These are phyloP conservation scores for Acanthaster planci DNA, from an alignment of 35 echinoderm and acorn worm genomes.

Conservation along the genomic window DNA sequence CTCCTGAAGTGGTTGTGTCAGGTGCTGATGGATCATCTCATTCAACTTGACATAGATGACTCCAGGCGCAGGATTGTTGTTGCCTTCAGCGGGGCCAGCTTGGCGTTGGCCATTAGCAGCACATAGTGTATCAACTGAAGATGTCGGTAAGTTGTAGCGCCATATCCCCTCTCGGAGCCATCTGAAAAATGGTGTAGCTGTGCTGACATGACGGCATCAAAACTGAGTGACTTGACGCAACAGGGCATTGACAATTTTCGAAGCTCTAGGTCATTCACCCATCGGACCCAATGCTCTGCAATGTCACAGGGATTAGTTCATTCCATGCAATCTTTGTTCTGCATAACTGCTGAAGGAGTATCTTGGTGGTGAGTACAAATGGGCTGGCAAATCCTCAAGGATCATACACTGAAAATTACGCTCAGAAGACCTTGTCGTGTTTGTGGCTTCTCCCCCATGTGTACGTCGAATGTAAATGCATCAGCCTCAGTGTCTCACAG, in stretches of 20 bases:
- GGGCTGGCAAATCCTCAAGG: constrained; percentile 37
- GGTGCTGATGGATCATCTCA: not conserved
- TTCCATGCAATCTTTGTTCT: constrained; percentile 36
- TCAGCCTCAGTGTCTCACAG: constrained; percentile 26
- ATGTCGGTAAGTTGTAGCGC: constrained; percentile 36
- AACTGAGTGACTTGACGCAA: constrained; percentile 31
- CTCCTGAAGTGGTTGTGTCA: not conserved
- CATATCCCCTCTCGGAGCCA: constrained; percentile 56
- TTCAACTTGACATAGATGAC: not conserved
- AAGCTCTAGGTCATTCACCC: constrained; percentile 51
- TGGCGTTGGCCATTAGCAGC: constrained; percentile 46
- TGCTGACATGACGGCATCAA: not conserved
- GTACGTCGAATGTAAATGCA: constrained; percentile 25
- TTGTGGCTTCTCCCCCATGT: not conserved
- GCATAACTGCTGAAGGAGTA: constrained; percentile 31
- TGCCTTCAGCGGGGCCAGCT: constrained; percentile 9
- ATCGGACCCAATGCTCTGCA: constrained; percentile 43
- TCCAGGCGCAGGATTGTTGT: constrained; percentile 20
- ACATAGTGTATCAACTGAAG: not conserved
- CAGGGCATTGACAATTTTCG: not conserved
- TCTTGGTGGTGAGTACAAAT: constrained; percentile 5
- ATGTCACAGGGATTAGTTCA: constrained; percentile 34
- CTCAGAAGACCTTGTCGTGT: constrained; percentile 43
- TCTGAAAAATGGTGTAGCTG: constrained; percentile 55
- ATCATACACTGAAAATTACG: constrained; percentile 36